Evolutionary conservation across 2,797 vertebrate species (phyloP), one percentile per base, ranked within the genome.

Genomic region (Tragopan temminckii): DNA sequence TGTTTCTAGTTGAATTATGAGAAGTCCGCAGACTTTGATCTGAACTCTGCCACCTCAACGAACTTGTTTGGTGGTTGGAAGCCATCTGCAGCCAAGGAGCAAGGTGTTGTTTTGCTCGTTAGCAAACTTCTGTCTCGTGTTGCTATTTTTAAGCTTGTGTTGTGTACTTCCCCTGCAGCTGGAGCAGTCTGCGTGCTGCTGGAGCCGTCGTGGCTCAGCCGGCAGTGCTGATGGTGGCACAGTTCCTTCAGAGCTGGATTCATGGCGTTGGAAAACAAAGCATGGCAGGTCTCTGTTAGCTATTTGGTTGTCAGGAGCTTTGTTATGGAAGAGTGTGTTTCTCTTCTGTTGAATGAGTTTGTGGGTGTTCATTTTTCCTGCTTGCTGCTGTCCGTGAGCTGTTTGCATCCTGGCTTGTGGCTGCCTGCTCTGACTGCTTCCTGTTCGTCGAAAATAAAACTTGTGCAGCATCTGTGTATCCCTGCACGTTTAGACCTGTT

Each of bases 1-100:
- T 80, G 48, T 83, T 95, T 90, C 25, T 38, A 62, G 58, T 52
- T 90, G 78, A 48, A 53, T 35, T 83, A 40, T 45, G 50, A 93
- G 35, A 68, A 46, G 18, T 38, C 74, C 23, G 14, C 43, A 35
- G 23, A 13, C 58, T 59, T 70, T 33, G 71, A 53, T 36, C 31
- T 80, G 4, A 72, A 35, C 29, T 64, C 75, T 83, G 61, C n/a
- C 38, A 13, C 53, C 42, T 46, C 2, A 61, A 45, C 9, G 70
- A 55, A 68, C 35, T 20, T 33, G 27, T 29, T 33, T n/a, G 45
- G 29, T 50, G 35, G 38, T 68, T 59, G 40, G 58, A 62, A 33
- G 66, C 45, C 18, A 46, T 35, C n/a, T 42, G 10, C 18, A 7
- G 77, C 36, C 38, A 42, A 3, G 14, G 33, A 75, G 48, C 2